Conservation (phyloP, 1,140 invertebrate species). For the Orius insidiosus region DNA sequence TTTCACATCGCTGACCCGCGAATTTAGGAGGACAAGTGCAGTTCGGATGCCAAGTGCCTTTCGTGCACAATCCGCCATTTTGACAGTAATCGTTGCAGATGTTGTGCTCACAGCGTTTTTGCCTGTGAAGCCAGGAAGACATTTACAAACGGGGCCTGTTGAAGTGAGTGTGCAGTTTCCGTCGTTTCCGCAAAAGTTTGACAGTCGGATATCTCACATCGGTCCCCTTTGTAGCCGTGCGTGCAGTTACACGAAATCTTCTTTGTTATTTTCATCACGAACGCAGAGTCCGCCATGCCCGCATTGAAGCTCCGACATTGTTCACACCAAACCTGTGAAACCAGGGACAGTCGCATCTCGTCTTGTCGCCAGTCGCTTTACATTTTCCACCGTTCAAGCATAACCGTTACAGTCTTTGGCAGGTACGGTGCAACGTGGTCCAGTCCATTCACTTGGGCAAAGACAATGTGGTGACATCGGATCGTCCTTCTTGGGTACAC, state of each 20-base stretch:
- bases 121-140: slow-evolving; percentile 32
- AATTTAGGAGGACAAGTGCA: background rate
- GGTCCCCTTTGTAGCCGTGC: slow-evolving; percentile 24
- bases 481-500: slow-evolving; percentile 21
- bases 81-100: slow-evolving; percentile 34
- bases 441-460: slow-evolving; percentile 44
- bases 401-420: slow-evolving; percentile 29
- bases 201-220: slow-evolving; percentile 28
- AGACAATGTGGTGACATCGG: slow-evolving; percentile 28
- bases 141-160: slow-evolving; percentile 26
- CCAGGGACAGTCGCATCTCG: slow-evolving; percentile 29
- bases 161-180: slow-evolving; percentile 22
- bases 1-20: no score
- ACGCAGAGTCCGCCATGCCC: slow-evolving; percentile 27
- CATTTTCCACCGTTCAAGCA: slow-evolving; percentile 40
- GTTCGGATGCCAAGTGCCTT: background rate
- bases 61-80: slow-evolving; percentile 30
- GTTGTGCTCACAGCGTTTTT: slow-evolving; percentile 36
- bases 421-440: slow-evolving; percentile 42
- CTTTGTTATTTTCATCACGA: slow-evolving; percentile 17
- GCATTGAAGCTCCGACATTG: slow-evolving; percentile 25
- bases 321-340: slow-evolving; percentile 28
- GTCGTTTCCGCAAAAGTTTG: slow-evolving; percentile 24
- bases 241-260: slow-evolving; percentile 25
- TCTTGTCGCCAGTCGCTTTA: slow-evolving; percentile 16